Evolutionary conservation across 1,140 invertebrate genomes (phyloP), one percentile per base, ranked within the genome.

Genomic region (Heliconius melpomene): DNA sequence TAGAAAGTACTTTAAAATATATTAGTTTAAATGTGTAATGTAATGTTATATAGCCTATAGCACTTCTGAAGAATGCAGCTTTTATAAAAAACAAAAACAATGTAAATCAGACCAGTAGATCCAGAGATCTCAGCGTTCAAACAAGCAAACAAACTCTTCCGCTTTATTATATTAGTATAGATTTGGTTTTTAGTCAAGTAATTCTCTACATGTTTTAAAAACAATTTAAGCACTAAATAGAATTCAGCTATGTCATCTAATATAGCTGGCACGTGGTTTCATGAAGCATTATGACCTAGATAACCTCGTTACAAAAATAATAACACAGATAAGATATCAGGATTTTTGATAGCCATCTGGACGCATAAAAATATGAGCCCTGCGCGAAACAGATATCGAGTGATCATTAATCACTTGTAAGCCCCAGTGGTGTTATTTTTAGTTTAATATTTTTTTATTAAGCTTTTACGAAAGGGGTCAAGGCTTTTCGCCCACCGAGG

Each of bases 391-490:
- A 29, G 60, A 26, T 66, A 66, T 66, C 13, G 60, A 26, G 13
- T 29, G 60, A 66, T 66, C 60, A 66, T 66, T 66, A 29, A 66
- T 66, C 60, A 66, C n/a, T 16, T 66, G 60, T 66, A 66, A 66
- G 60, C 60, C n/a, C 60, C 60, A 18, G 26, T 29, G 11, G 26
- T 29, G 9, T 29, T 9, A 20, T 66, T 66, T 66, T 66, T 66
- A 66, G 23, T 26, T 66, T 29, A 66, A 66, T 66, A 66, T 66
- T 66, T 66, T n/a, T 29, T 66, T 66, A 66, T 66, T 13, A 29
- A 29, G 26, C 11, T 16, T 29, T 29, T 16, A 29, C 26, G 26
- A 29, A 66, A 66, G 16, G 3, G 9, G 23, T 29, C 60, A 66
- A 66, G 60, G 60, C 1, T 66, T 66, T 18, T 50, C 46, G 46